Evolutionary conservation across 1,140 invertebrate species (phyloP), one percentile per base, ranked within the genome.

Genomic region (Lutraria rhynchaena): DNA sequence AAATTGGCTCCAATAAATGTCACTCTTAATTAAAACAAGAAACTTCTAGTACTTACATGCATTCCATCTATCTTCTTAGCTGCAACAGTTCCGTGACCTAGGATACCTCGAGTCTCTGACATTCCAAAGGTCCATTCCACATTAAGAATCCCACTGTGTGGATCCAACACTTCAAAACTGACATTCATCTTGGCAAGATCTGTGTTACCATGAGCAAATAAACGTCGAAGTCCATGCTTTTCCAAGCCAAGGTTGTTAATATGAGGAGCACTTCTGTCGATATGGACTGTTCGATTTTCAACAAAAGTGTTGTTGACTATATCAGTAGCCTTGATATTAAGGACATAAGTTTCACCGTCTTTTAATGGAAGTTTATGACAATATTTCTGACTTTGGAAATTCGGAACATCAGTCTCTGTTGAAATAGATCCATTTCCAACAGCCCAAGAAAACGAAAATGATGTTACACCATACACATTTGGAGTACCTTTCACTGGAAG

Each of bases 101-200:
- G 19, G 4, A 24, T 33, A 19, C 7, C 15, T 3, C 37, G 24
- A 35, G 53, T 22, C 41, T 74, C 70, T 0, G 53, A 33, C 19
- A 53, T 85, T 58, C 73, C 69, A 33, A 85, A 73, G 4, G 24
- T 63, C 83, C 83, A 85, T 13, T 75, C 29, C 0, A 82, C 74
- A 22, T 57, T 61, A 15, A 27, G 22, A 3, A 87, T 31, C 9
- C 87, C 87, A 55, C 87, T 87, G 73, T 88, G 84, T 41, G 70
- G 63, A 70, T 88, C 87, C 22, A 75, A 44, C 2, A 83, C 83
- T 19, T 84, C 65, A 74, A 88, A 84, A 19, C 63, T 44, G 9
- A 88, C 31, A n/a, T 31, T 22, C 87, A 88, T 88, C 55, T 55
- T 76, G 7, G 87, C 85, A 1, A 88, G 80, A 74, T 88, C 87